A percentile compares a stretch with the other conserved stretches of the same genome.
Conservation (phyloP, 2,888 invertebrate species). For the Platynereis dumerilii region DNA sequence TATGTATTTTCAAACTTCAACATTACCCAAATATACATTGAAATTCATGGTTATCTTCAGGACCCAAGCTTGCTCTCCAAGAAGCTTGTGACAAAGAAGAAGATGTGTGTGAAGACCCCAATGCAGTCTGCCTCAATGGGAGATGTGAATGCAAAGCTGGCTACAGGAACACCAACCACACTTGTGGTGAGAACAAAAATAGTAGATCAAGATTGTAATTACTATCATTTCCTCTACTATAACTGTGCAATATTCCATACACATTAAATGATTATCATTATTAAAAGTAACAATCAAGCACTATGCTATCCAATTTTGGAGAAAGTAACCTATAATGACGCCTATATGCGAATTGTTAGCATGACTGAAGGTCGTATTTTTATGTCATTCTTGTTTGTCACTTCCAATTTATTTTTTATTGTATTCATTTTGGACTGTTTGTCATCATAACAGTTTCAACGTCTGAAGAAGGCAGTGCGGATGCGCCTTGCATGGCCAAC, state of each 20-base stretch:
- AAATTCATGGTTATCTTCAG: conserved; percentile 16
- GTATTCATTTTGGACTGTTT: no score
- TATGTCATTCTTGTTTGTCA: no score
- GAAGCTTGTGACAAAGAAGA: conserved; percentile 25
- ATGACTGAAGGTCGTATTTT: no score
- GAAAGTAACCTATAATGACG: no score
- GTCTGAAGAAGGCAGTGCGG: conserved; percentile 32
- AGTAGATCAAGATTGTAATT: no score
- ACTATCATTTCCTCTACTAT: neutral
- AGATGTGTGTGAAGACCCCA: conserved; percentile 32
- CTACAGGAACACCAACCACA: conserved; percentile 23
- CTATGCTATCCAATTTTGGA: no score
- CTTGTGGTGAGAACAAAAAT: conserved; percentile 27
- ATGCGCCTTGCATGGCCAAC: conserved; percentile 32
- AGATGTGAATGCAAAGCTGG: conserved; percentile 36
- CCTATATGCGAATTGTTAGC: no score
- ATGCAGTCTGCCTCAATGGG: conserved; percentile 28
- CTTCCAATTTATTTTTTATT: no score
- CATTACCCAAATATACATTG: no score
- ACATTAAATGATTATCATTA: neutral
- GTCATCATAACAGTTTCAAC: conserved; percentile 31
- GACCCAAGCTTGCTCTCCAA: conserved; percentile 26
- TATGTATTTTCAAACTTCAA: no score
- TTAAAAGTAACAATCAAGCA: neutral
- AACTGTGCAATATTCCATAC: neutral